Evolutionary conservation across 2,888 invertebrate species (phyloP).

Genomic region (Cephus rjabovi): DNA sequence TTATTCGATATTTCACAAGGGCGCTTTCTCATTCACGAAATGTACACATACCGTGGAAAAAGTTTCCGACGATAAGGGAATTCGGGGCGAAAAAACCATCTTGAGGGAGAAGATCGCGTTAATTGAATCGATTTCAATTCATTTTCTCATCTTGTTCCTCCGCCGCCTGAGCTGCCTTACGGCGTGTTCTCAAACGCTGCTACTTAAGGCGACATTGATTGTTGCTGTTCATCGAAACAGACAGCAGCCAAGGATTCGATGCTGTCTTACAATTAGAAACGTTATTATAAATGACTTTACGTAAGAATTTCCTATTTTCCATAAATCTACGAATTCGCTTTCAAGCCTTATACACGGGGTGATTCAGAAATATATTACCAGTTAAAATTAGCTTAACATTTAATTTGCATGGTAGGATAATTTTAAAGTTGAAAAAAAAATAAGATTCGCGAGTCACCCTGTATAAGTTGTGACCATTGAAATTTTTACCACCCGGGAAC

Average conservation of each 20-base stretch:
- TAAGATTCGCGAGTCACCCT: no score
- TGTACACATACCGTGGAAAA: not conserved
- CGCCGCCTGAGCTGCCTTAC: not conserved
- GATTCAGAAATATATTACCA: not conserved
- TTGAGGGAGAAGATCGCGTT: not conserved
- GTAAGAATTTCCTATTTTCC: not conserved
- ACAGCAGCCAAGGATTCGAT: not conserved
- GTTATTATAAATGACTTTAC: not conserved
- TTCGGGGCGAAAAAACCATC: not conserved
- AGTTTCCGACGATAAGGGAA: not conserved
- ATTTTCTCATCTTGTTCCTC: not conserved
- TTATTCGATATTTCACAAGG: not conserved
- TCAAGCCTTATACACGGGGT: not conserved
- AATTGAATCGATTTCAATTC: not conserved
- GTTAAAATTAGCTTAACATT: not conserved
- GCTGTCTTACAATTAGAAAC: not conserved
- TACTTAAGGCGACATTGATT: not conserved
- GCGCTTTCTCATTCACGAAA: not conserved
- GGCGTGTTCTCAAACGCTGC: not conserved
- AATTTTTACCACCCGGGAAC: no score
- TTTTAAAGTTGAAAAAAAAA: no score
- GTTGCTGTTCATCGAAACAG: not conserved
- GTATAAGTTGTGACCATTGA: no score
- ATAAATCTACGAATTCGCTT: not conserved
- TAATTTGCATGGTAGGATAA: no score